Percentiles rank a stretch among this genome's conserved stretches.
These are phyloP conservation scores for Crioceris asparagi DNA, from an alignment of 2,888 invertebrate genomes.

Conservation along the genomic window DNA sequence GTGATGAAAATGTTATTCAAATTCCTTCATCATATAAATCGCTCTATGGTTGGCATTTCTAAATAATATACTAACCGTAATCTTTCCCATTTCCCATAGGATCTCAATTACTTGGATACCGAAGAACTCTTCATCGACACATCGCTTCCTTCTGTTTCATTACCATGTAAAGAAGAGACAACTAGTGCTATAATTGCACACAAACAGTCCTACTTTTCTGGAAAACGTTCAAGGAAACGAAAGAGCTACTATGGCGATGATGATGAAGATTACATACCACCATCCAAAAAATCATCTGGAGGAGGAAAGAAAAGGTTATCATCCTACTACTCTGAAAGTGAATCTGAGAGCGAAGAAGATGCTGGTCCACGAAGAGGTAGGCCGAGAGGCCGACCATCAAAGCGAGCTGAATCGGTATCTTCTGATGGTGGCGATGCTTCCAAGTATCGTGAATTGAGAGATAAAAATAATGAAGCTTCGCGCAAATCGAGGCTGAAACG, in stretches of 20 bases:
- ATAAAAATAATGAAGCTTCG: constrained; percentile 72
- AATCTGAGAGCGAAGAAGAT: constrained; percentile 9
- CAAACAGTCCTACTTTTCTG: no score
- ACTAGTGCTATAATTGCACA: no score
- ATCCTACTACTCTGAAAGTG: constrained; percentile 21
- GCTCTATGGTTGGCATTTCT: no score
- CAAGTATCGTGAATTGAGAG: constrained; percentile 54
- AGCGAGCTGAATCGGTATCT: constrained; percentile 37
- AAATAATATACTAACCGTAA: no score
- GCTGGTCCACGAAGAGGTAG: constrained; percentile 5
- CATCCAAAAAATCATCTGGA: constrained; percentile 21
- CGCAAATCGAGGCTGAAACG: constrained; percentile 62
- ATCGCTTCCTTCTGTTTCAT: no score
- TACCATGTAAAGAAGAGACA: no score
- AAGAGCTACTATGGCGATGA: constrained; percentile 19
- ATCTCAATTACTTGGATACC: no score
- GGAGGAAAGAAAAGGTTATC: constrained; percentile 7
- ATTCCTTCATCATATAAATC: no score
- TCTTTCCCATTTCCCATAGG: no score
- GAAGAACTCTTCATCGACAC: no score
- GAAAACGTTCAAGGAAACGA: constrained; percentile 17
- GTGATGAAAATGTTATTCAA: no score
- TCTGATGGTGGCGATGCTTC: constrained; percentile 34
- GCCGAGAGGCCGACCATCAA: constrained; percentile 44
- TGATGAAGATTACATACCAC: constrained; percentile 33